phyloP scores from a whole-genome alignment of 1,140 invertebrate genomes.

The Zeugodacus cucurbitae region DNA sequence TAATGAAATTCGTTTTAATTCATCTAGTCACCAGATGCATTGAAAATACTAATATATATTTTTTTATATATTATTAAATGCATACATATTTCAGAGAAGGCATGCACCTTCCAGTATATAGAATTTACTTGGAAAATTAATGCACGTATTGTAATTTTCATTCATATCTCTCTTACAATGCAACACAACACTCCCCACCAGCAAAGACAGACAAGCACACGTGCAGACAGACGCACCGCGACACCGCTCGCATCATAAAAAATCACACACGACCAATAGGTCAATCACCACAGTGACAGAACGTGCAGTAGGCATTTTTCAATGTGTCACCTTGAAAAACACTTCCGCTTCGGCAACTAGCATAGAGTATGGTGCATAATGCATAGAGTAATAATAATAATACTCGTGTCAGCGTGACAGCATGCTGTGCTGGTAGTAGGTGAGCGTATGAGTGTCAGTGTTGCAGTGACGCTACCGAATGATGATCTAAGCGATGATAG shows the following conservation, averaged over 20 bases:
- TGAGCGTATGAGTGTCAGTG: background rate
- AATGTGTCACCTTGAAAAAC: background rate
- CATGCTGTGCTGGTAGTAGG: background rate
- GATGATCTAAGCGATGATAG: slow-evolving; percentile 14
- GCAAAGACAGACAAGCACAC: background rate
- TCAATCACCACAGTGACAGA: slow-evolving; percentile 17
- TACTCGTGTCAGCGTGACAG: background rate
- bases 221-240: background rate
- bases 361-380: background rate
- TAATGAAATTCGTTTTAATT: no score
- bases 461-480: background rate
- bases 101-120: background rate
- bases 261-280: background rate
- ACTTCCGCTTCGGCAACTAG: background rate
- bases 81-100: no score
- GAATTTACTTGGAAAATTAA: background rate
- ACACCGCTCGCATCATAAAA: background rate
- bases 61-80: no score
- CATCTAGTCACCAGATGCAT: no score
- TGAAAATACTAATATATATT: no score
- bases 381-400: no score
- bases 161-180: background rate
- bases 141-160: background rate
- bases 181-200: background rate
- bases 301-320: background rate